These are phyloP conservation scores for Yponomeuta evonymella DNA, from an alignment of 2,888 invertebrate genomes.

Conservation along the genomic window DNA sequence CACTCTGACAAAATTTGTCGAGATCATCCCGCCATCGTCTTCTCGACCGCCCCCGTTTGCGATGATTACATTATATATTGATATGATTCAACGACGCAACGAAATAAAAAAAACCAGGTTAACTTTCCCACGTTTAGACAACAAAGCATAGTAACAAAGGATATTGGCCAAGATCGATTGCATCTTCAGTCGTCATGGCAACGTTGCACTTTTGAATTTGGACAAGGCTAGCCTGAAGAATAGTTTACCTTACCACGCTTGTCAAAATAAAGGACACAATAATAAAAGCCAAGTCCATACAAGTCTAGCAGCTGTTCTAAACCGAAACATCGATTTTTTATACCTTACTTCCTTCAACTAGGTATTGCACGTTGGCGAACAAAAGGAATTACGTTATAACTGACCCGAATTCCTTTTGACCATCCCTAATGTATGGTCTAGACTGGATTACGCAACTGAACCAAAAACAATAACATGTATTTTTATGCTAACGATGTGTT, in stretches of 20 bases:
- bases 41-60: no score
- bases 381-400: neutral
- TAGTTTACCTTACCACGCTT: neutral
- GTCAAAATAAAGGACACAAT: neutral
- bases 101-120: no score
- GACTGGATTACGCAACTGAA: neutral
- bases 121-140: no score
- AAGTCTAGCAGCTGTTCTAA: neutral
- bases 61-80: no score
- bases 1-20: no score
- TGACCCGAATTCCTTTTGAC: neutral
- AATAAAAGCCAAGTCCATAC: neutral
- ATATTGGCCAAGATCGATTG: neutral
- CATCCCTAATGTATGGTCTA: conserved; percentile 1
- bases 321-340: neutral
- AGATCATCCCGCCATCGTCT: no score
- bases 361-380: neutral
- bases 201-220: neutral
- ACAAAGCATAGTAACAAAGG: neutral
- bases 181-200: neutral
- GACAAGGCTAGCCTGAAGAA: neutral
- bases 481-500: neutral
- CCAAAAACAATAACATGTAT: conserved; percentile 7
- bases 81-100: no score
- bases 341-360: neutral